These are phyloP conservation scores for Platyrinchus mystaceus DNA, from an alignment of 2,797 vertebrate genomes.

Conservation along the genomic window DNA sequence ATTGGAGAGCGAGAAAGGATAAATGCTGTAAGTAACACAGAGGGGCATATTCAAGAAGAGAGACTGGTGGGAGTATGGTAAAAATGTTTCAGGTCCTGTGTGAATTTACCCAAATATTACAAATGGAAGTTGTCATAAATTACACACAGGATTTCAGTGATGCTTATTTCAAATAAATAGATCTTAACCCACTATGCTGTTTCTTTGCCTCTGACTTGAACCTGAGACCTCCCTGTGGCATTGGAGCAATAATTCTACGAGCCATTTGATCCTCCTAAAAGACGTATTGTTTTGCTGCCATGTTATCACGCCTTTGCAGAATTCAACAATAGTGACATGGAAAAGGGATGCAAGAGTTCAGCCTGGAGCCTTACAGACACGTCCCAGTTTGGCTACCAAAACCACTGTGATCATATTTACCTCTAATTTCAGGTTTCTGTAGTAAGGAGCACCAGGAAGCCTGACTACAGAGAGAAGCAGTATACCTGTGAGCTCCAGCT, in stretches of 20 bases:
- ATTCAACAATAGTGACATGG: fast-evolving
- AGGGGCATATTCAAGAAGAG: not conserved
- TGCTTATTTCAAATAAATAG: not conserved
- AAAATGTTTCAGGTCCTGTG: not conserved
- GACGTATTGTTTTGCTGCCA: not conserved
- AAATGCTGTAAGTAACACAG: not conserved
- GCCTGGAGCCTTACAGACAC: not conserved
- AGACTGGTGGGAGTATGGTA: not conserved
- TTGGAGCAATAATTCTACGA: not conserved
- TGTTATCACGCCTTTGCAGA: not conserved
- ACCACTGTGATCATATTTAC: fast-evolving
- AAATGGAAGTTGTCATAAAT: not conserved
- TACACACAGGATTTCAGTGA: not conserved
- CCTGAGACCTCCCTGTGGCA: not conserved
- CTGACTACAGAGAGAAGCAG: not conserved
- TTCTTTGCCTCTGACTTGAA: not conserved
- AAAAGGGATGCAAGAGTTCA: not conserved
- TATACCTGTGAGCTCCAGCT: not conserved
- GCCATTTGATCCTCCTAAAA: not conserved
- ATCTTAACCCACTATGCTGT: not conserved
- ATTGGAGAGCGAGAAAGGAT: not conserved
- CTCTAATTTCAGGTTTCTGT: not conserved
- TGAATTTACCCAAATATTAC: not conserved
- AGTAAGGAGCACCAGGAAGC: not conserved
- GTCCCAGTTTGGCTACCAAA: not conserved